Percentiles rank a stretch among this genome's conserved stretches.
These are phyloP conservation scores for Lepus townsendii DNA, from an alignment of 2,797 vertebrate genomes.

Conservation along the genomic window DNA sequence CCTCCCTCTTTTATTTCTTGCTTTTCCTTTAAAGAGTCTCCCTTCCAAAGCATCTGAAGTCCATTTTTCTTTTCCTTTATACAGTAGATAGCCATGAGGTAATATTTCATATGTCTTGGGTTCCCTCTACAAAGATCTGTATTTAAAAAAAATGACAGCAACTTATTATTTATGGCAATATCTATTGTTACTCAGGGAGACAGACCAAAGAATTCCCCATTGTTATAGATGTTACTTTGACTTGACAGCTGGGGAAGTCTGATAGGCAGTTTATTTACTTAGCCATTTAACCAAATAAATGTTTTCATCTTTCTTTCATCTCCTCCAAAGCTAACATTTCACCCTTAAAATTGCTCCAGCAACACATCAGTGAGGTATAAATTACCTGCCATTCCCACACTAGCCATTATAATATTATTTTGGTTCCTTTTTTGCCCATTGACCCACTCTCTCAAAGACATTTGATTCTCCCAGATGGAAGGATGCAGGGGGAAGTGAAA, in stretches of 20 bases:
- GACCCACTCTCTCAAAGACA: slow-evolving; percentile 74
- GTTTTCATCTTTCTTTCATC: slow-evolving; percentile 80
- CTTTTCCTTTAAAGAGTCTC: not conserved
- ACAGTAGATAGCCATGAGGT: slow-evolving; percentile 63
- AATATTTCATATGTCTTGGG: slow-evolving; percentile 55
- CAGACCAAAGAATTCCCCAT: slow-evolving; percentile 70
- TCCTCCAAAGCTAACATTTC: slow-evolving; percentile 79
- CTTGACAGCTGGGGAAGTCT: slow-evolving; percentile 74
- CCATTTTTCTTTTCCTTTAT: slow-evolving; percentile 49
- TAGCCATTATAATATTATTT: slow-evolving; percentile 78
- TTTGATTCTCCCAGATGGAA: slow-evolving; percentile 16
- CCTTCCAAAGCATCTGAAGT: slow-evolving; percentile 26
- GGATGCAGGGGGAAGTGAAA: not conserved
- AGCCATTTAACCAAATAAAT: slow-evolving; percentile 76
- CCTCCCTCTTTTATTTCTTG: not conserved
- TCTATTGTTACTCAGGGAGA: slow-evolving; percentile 66
- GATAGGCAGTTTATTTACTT: slow-evolving; percentile 77
- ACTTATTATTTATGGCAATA: slow-evolving; percentile 70
- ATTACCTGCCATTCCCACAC: slow-evolving; percentile 76
- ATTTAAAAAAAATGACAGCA: slow-evolving; percentile 71
- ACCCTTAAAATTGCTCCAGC: slow-evolving; percentile 78
- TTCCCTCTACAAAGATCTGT: slow-evolving; percentile 60
- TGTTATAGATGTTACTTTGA: slow-evolving; percentile 72
- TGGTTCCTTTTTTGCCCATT: slow-evolving; percentile 39
- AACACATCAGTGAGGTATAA: slow-evolving; percentile 78